Evolutionary conservation across 2,888 invertebrate genomes (phyloP).

Genomic region (Drosophila subquinaria): DNA sequence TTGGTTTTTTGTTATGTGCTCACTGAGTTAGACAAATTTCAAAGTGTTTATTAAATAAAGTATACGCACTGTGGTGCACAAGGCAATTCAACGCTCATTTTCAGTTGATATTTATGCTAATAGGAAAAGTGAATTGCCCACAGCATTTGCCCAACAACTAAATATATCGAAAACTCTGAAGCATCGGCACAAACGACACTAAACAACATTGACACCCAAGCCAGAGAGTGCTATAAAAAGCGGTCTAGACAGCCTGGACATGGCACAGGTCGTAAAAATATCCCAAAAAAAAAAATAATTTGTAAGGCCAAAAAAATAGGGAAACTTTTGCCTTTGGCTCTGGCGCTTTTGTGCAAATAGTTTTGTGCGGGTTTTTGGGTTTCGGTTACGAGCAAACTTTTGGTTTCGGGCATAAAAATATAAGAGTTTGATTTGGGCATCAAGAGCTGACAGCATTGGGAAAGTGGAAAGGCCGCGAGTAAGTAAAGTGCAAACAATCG

Average conservation of each 20-base stretch:
- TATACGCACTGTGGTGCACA: constrained; percentile 35
- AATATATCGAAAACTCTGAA: constrained; percentile 30
- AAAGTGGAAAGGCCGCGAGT: constrained; percentile 21
- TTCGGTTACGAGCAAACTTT: constrained; percentile 33
- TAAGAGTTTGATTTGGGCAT: constrained; percentile 55
- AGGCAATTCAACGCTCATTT: constrained; percentile 25
- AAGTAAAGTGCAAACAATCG: constrained; percentile 39
- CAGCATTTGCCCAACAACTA: constrained; percentile 4
- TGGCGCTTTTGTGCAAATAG: constrained; percentile 55
- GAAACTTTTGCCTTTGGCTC: constrained; percentile 41
- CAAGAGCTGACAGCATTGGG: constrained; percentile 41
- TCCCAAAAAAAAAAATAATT: constrained; percentile 7
- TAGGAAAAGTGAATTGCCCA: constrained; percentile 24
- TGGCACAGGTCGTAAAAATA: constrained; percentile 57
- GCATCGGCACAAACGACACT: constrained; percentile 56
- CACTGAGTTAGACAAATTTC: constrained; percentile 6
- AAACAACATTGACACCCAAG: constrained; percentile 75
- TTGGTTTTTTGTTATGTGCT: not conserved
- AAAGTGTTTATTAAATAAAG: constrained; percentile 31
- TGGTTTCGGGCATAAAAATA: constrained; percentile 27
- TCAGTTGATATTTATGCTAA: constrained; percentile 53
- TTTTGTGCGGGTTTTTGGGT: constrained; percentile 44
- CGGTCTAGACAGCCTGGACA: constrained; percentile 67
- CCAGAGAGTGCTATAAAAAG: constrained; percentile 64
- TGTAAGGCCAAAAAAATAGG: not conserved